These are phyloP conservation scores for Amblyopsis rosae DNA, from an alignment of 2,113 vertebrate genomes.

Conservation along the genomic window DNA sequence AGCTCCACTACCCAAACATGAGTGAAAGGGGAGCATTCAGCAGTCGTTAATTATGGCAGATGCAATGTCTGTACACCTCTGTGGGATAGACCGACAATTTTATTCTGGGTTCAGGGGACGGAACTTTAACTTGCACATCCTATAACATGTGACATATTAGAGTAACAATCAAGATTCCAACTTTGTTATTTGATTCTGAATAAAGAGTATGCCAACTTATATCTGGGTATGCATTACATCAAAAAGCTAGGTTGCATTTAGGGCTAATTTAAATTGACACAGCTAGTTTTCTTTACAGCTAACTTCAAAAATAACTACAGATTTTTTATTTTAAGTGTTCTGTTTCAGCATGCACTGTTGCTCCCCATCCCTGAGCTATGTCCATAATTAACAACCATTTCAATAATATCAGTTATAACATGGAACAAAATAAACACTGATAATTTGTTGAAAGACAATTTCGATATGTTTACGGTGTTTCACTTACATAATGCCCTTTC, in stretches of 20 bases:
- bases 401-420: conserved; percentile 65
- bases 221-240: not conserved
- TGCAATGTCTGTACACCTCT: conserved; percentile 47
- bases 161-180: conserved; percentile 6
- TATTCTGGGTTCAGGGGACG: conserved; percentile 34
- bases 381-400: conserved; percentile 56
- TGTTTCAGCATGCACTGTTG: conserved; percentile 35
- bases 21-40: conserved; percentile 73
- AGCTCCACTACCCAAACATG: conserved; percentile 58
- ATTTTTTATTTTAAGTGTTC: conserved; percentile 13
- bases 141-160: conserved; percentile 21
- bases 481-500: conserved; percentile 71
- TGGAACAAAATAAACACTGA: conserved; percentile 69
- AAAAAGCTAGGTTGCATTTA: not conserved
- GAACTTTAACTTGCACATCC: conserved; percentile 29
- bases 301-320: conserved; percentile 53
- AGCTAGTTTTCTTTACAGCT: conserved; percentile 31
- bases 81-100: conserved; percentile 46
- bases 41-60: conserved; percentile 59
- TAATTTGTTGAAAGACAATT: conserved; percentile 75
- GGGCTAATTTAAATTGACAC: too few species aligned
- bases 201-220: conserved; percentile 10
- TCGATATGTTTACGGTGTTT: conserved; percentile 75
- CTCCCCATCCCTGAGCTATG: conserved; percentile 22
- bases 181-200: conserved; percentile 30